phyloP scores from a whole-genome alignment of 2,888 invertebrate genomes.

The Drosophila tripunctata region DNA sequence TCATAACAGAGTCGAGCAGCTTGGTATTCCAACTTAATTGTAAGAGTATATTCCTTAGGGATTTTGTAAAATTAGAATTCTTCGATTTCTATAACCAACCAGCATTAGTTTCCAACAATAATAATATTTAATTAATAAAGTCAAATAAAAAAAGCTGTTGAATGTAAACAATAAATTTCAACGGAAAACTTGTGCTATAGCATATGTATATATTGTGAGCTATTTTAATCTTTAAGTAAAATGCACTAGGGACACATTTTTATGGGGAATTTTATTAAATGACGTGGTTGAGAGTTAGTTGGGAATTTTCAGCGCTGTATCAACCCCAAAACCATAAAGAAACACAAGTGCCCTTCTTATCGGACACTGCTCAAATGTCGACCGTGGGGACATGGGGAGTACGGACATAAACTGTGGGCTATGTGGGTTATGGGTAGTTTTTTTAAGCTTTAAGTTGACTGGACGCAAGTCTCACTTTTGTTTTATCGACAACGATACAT shows the following conservation, averaged over 20 bases:
- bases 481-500: conserved; percentile 74
- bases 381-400: conserved; percentile 17
- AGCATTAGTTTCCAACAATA: background rate
- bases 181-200: too few species aligned
- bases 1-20: too few species aligned
- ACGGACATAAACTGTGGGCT: too few species aligned
- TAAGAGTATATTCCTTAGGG: too few species aligned
- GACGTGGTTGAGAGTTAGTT: conserved; percentile 44
- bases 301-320: conserved; percentile 14
- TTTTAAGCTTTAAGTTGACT: conserved; percentile 42
- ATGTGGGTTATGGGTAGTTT: conserved; percentile 12
- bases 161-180: background rate
- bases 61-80: background rate
- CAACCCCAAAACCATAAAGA: conserved; percentile 36
- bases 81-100: too few species aligned
- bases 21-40: too few species aligned
- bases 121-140: background rate
- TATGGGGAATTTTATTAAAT: conserved; percentile 68
- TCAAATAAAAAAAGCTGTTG: too few species aligned
- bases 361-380: conserved; percentile 9
- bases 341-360: conserved; percentile 34
- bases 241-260: conserved; percentile 46
- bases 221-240: background rate
- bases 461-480: conserved; percentile 52
- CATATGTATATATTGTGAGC: background rate